A percentile compares a stretch with the other conserved stretches of the same genome.
Evolutionary conservation across 2,113 vertebrate species (phyloP).

Genomic region (Sakesphorus luctuosus): DNA sequence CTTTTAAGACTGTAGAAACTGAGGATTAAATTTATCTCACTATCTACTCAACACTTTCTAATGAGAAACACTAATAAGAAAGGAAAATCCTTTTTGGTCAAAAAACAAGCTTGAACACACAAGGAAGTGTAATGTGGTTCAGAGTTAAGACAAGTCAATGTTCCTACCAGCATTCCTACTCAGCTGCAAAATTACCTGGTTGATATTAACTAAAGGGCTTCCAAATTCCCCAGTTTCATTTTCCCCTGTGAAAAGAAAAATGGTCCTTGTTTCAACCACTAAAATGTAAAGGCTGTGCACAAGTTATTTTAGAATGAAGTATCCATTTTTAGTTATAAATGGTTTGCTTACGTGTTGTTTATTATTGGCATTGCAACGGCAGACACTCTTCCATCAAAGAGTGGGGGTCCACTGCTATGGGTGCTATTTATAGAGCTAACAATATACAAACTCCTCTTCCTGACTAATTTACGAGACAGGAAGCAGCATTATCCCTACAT

Average conservation of each 20-base stretch:
- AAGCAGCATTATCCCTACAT: neutral
- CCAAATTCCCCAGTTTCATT: neutral
- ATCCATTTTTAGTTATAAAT: neutral
- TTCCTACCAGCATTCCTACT: neutral
- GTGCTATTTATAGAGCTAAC: constrained; percentile 14
- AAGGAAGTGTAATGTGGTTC: neutral
- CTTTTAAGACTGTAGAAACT: neutral
- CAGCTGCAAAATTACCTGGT: neutral
- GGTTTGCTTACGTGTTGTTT: neutral
- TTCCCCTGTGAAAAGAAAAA: neutral
- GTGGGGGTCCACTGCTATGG: neutral
- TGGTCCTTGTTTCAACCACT: neutral
- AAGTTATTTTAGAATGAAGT: neutral
- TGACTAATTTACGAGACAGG: neutral
- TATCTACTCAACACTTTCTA: neutral
- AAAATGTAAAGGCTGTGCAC: neutral
- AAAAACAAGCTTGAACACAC: neutral
- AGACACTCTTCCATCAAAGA: neutral
- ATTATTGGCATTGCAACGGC: neutral
- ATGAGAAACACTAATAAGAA: neutral
- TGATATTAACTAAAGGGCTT: neutral
- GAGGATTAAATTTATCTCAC: neutral
- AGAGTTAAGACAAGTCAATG: neutral
- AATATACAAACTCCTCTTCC: constrained; percentile 19
- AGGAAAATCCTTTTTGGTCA: neutral